phyloP scores from a whole-genome alignment of 2,888 invertebrate species.

The Azorinus chamasolen region DNA sequence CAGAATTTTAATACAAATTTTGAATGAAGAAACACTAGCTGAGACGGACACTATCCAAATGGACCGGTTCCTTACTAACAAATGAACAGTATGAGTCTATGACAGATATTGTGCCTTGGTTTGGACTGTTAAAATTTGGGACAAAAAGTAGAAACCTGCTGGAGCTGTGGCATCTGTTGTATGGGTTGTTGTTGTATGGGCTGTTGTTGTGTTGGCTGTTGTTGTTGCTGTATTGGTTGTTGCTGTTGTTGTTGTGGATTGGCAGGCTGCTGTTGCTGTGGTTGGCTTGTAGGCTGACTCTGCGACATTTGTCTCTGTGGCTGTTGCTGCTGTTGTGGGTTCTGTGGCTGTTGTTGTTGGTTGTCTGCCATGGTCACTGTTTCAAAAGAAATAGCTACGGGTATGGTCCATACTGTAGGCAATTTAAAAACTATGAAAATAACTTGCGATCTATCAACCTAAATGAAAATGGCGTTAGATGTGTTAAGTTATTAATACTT shows the following conservation, averaged over 20 bases:
- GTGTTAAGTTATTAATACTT: no score
- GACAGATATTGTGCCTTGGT: no score
- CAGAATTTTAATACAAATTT: no score
- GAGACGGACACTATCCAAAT: no score
- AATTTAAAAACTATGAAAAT: no score
- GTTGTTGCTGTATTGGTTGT: slow-evolving; percentile 54
- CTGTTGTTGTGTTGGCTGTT: slow-evolving; percentile 61
- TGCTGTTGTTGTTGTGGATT: slow-evolving; percentile 49
- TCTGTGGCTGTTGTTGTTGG: slow-evolving; percentile 36
- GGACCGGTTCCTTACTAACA: no score
- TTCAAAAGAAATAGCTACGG: not conserved
- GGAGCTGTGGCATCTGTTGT: slow-evolving; percentile 45
- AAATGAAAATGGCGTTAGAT: no score
- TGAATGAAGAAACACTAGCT: no score
- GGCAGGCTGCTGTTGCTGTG: slow-evolving; percentile 21
- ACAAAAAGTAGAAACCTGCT: slow-evolving; percentile 52
- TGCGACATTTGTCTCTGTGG: slow-evolving; percentile 13
- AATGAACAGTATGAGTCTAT: no score
- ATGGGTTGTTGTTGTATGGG: slow-evolving; percentile 50
- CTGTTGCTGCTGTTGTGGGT: slow-evolving; percentile 45
- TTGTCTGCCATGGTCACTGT: slow-evolving; percentile 19
- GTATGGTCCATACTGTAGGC: no score
- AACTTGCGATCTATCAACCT: no score
- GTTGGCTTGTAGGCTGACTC: slow-evolving; percentile 12
- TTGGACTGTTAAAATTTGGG: no score